These are phyloP conservation scores for Calameuta idolon DNA, from an alignment of 2,888 invertebrate species.

Conservation along the genomic window DNA sequence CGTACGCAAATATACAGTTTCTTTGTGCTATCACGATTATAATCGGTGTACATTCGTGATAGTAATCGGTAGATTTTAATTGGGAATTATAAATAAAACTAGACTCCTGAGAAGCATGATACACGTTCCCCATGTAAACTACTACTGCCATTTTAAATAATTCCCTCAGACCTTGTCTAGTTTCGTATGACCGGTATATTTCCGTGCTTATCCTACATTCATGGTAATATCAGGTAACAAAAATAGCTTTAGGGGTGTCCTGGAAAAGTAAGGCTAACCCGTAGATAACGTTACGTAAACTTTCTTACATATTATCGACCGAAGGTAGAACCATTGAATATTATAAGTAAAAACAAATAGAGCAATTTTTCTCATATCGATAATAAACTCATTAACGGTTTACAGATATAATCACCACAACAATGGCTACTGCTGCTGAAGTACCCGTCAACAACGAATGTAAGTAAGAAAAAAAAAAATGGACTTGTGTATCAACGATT, in stretches of 20 bases:
- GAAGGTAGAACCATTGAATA: neutral
- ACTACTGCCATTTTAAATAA: neutral
- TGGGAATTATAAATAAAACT: neutral
- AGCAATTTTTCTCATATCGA: neutral
- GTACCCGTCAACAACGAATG: constrained; percentile 43
- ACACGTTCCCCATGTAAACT: neutral
- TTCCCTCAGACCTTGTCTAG: neutral
- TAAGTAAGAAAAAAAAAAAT: constrained; percentile 36
- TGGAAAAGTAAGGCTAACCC: neutral
- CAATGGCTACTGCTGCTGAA: constrained; percentile 51
- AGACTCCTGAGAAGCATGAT: neutral
- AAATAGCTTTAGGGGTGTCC: neutral
- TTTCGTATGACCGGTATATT: neutral
- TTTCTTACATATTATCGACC: neutral
- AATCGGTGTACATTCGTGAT: neutral
- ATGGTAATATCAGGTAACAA: neutral
- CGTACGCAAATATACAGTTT: neutral
- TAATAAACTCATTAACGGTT: neutral
- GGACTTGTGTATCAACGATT: neutral
- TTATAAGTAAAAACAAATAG: neutral
- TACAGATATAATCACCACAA: constrained; percentile 1
- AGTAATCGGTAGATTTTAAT: neutral
- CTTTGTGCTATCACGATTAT: neutral
- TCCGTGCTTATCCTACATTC: neutral
- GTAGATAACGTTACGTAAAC: neutral